Conservation (phyloP, 2,113 vertebrate genomes). For the Neodon shergylaensis region DNA sequence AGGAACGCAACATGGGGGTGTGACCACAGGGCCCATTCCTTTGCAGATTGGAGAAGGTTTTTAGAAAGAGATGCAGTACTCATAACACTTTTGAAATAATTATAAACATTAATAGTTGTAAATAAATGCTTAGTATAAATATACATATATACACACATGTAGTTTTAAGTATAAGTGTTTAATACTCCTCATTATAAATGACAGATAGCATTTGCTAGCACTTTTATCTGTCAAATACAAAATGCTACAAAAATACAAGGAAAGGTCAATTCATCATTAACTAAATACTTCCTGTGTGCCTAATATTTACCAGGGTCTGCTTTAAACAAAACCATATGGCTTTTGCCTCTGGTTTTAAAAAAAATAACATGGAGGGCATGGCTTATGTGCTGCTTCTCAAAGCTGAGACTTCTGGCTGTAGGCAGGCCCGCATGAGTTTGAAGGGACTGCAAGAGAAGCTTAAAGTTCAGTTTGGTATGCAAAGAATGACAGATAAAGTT, state of each 20-base stretch:
- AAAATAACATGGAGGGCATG: constrained; percentile 18
- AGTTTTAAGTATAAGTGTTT: not conserved
- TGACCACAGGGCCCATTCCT: not conserved
- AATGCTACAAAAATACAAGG: not conserved
- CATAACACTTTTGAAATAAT: not conserved
- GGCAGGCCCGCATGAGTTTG: not conserved
- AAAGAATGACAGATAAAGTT: not conserved
- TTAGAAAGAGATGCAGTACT: not conserved
- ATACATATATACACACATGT: no score
- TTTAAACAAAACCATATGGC: not conserved
- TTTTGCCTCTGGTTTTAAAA: not conserved
- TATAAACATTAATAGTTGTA: not conserved
- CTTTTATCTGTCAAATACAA: not conserved
- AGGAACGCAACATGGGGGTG: not conserved
- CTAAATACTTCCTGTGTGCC: not conserved
- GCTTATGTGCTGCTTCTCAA: not conserved
- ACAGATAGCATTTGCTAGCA: no score
- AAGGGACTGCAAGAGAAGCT: not conserved
- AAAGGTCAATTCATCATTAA: not conserved
- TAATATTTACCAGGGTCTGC: not conserved
- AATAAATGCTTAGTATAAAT: not conserved
- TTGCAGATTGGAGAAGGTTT: not conserved
- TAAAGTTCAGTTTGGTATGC: not conserved
- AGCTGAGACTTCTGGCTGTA: not conserved
- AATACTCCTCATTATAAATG: not conserved